phyloP scores from a whole-genome alignment of 2,797 vertebrate genomes.

The Halcyon badia region DNA sequence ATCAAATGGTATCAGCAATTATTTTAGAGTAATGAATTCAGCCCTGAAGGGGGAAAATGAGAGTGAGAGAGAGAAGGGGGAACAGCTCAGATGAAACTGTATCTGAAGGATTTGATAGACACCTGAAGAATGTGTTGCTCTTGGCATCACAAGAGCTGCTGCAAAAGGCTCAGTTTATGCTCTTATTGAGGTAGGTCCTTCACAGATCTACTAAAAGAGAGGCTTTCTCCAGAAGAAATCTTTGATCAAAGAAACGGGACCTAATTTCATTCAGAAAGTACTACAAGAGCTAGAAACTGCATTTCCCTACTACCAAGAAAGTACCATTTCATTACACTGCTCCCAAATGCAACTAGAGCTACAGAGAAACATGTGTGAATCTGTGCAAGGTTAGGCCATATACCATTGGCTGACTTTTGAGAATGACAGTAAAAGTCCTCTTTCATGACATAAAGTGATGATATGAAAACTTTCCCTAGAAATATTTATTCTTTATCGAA shows the following conservation, averaged over 20 bases:
- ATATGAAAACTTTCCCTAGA: background rate
- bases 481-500: background rate
- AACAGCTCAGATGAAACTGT: rapidly evolving
- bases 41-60: background rate
- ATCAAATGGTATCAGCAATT: background rate
- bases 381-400: background rate
- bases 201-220: too few species aligned
- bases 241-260: too few species aligned
- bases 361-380: background rate
- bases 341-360: background rate
- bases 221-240: too few species aligned
- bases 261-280: too few species aligned
- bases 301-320: too few species aligned
- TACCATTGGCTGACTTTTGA: background rate
- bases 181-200: background rate
- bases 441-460: background rate
- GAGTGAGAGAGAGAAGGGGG: background rate
- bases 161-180: background rate
- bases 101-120: background rate
- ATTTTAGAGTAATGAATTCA: background rate
- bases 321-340: too few species aligned
- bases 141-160: background rate
- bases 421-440: background rate
- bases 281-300: too few species aligned
- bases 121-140: background rate